Conservation (phyloP, 2,888 invertebrate species). For the Lomographa bimaculata region DNA sequence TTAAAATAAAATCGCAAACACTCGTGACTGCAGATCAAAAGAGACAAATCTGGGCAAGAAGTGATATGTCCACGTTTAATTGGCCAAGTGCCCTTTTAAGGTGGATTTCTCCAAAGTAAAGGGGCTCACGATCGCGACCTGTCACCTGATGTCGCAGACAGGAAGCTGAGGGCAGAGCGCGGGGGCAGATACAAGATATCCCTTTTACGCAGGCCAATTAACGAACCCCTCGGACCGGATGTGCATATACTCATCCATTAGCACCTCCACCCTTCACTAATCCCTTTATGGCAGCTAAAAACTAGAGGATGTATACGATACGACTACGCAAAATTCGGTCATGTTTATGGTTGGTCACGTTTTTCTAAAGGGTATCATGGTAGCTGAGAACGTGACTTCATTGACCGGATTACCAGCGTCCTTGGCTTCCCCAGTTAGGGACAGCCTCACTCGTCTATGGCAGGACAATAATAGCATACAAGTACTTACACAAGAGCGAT, state of each 20-base stretch:
- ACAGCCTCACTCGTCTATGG: slow-evolving; percentile 50
- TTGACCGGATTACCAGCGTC: slow-evolving; percentile 60
- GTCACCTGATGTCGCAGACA: slow-evolving; percentile 58
- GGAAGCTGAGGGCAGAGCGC: slow-evolving; percentile 61
- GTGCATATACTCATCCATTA: slow-evolving; percentile 75
- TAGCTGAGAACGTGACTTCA: slow-evolving; percentile 52
- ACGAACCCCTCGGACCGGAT: slow-evolving; percentile 79
- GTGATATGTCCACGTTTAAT: slow-evolving; percentile 50
- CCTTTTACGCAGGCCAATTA: slow-evolving; percentile 83
- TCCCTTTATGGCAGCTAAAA: slow-evolving; percentile 67
- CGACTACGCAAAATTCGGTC: slow-evolving; percentile 53
- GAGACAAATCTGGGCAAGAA: slow-evolving; percentile 49
- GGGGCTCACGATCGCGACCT: slow-evolving; percentile 54
- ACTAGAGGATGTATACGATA: slow-evolving; percentile 47
- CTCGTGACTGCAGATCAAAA: slow-evolving; percentile 47
- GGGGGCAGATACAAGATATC: slow-evolving; percentile 77
- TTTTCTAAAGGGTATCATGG: slow-evolving; percentile 36
- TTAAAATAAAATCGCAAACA: slow-evolving; percentile 30
- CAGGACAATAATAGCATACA: slow-evolving; percentile 58
- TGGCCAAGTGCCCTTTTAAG: slow-evolving; percentile 53
- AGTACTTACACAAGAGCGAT: slow-evolving; percentile 53
- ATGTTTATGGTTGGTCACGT: slow-evolving; percentile 41
- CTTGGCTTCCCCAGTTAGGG: slow-evolving; percentile 56
- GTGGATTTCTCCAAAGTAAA: slow-evolving; percentile 47
- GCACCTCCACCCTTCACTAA: slow-evolving; percentile 77